A percentile compares a stretch with the other conserved stretches of the same genome.
phyloP scores from a whole-genome alignment of 35 echinoderm and acorn worm species.

The Stichopus chloronotus region DNA sequence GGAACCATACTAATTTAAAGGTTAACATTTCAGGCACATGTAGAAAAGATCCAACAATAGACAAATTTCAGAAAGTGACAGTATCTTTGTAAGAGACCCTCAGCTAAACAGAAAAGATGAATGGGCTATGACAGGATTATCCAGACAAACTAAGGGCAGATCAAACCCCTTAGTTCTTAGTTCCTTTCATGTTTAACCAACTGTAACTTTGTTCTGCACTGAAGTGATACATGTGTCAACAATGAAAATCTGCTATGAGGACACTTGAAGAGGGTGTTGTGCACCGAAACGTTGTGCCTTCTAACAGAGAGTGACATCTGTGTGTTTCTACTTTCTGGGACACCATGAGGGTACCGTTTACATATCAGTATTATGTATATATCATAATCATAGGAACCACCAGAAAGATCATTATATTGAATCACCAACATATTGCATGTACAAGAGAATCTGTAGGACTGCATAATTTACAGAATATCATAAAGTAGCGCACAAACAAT shows the following conservation, averaged over 20 bases:
- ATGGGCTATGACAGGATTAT: conserved; percentile 15
- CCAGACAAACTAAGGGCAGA: background rate
- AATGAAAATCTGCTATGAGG: background rate
- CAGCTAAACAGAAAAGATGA: background rate
- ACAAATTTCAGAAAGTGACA: conserved; percentile 8
- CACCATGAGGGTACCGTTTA: too few relatives aligned
- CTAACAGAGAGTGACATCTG: background rate
- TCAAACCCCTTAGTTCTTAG: background rate
- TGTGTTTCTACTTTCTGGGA: too few relatives aligned
- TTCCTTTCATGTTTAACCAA: conserved; percentile 12
- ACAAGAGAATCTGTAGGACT: too few relatives aligned
- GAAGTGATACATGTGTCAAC: background rate
- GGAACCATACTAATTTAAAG: background rate
- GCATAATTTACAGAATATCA: too few relatives aligned
- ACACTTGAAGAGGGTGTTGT: conserved; percentile 12
- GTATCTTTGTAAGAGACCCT: conserved; percentile 6
- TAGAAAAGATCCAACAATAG: background rate
- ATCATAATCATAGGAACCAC: too few relatives aligned
- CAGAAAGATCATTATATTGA: too few relatives aligned
- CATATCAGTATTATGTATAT: too few relatives aligned
- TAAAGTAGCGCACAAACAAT: too few relatives aligned
- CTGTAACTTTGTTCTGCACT: background rate
- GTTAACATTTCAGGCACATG: background rate
- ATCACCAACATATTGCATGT: too few relatives aligned
- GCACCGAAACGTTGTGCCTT: background rate